Percentiles rank a stretch among this genome's conserved stretches.
These are phyloP conservation scores for Peromyscus eremicus DNA, from an alignment of 2,797 vertebrate species.

Conservation along the genomic window DNA sequence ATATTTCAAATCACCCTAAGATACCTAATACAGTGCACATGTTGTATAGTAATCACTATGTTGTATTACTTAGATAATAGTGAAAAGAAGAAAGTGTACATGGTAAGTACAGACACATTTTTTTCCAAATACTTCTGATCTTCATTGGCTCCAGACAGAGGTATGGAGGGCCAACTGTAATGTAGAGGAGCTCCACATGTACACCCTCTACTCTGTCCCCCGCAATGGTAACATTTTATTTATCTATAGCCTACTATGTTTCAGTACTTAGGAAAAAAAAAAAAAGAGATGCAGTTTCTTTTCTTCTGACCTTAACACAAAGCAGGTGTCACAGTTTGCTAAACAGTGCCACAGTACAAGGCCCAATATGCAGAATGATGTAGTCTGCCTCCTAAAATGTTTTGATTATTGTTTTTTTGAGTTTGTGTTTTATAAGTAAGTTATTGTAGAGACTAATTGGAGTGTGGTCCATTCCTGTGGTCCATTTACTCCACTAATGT, in stretches of 20 bases:
- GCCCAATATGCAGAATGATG: background rate
- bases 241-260: background rate
- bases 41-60: background rate
- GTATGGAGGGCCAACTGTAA: background rate
- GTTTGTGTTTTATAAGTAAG: background rate
- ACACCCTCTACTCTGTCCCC: background rate
- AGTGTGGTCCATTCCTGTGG: background rate
- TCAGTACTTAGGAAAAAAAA: background rate
- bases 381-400: background rate
- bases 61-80: background rate
- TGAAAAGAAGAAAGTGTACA: background rate
- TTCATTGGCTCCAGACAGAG: background rate
- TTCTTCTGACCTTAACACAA: background rate
- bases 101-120: background rate
- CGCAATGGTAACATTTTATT: background rate
- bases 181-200: background rate
- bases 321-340: accelerated
- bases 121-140: background rate
- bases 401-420: background rate
- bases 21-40: background rate
- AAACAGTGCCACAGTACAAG: background rate
- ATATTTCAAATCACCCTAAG: background rate
- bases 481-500: background rate
- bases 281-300: background rate
- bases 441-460: too few relatives aligned